Evolutionary conservation across 2,113 vertebrate genomes (phyloP).

Genomic region (Psilopsiagon aurifrons): DNA sequence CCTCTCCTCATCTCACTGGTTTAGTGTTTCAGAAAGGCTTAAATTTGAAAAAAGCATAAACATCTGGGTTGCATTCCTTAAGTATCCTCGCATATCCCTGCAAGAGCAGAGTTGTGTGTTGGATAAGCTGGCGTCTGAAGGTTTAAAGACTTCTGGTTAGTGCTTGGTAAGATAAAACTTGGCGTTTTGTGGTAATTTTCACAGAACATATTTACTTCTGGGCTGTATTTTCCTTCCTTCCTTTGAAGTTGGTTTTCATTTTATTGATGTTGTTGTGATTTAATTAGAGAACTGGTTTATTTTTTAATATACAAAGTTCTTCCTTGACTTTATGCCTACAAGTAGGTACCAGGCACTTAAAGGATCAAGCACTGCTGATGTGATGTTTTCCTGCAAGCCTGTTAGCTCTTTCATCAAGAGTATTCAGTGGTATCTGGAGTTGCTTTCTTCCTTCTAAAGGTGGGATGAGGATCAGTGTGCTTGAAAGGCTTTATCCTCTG

Average conservation of each 20-base stretch:
- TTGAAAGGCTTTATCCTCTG: not conserved
- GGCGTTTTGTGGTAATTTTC: not conserved
- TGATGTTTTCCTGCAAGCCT: not conserved
- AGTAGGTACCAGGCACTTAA: not conserved
- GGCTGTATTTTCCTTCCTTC: not conserved
- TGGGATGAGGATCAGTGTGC: not conserved
- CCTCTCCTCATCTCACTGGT: not conserved
- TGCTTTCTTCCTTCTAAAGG: not conserved
- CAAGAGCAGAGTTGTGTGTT: not conserved
- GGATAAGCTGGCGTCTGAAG: constrained; percentile 40
- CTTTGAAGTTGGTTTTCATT: not conserved
- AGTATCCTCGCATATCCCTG: not conserved
- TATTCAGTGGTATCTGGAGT: not conserved
- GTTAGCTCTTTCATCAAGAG: not conserved
- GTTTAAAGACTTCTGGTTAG: constrained; percentile 41
- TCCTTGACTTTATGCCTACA: not conserved
- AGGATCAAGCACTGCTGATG: not conserved
- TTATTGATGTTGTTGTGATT: not conserved
- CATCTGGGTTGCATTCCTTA: constrained; percentile 44
- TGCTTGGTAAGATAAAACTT: constrained; percentile 19
- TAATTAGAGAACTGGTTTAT: not conserved
- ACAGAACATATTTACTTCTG: not conserved
- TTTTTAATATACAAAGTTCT: not conserved
- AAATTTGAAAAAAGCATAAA: constrained; percentile 4
- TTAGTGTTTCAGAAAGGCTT: constrained; percentile 38